These are phyloP conservation scores for Anguilla pacifica DNA, from an alignment of 2,797 vertebrate genomes.

Conservation along the genomic window DNA sequence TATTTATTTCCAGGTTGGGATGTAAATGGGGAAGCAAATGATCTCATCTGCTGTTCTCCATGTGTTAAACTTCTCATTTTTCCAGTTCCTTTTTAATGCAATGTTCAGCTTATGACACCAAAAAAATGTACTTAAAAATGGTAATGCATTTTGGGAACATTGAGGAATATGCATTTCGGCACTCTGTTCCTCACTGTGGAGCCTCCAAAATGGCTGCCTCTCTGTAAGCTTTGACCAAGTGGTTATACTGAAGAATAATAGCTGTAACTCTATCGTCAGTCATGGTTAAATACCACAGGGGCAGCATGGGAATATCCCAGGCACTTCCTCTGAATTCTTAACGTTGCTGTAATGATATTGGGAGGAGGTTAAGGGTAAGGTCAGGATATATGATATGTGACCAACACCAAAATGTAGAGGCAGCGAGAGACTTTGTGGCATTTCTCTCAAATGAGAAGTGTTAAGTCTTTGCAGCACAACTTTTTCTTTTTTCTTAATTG, in stretches of 20 bases:
- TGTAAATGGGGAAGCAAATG: constrained; percentile 44
- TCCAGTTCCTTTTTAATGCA: constrained; percentile 17
- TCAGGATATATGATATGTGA: constrained; percentile 13
- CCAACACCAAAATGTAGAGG: constrained; percentile 1
- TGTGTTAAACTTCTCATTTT: constrained; percentile 23
- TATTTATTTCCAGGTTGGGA: constrained; percentile 88
- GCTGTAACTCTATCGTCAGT: constrained; percentile 32
- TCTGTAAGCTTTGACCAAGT: constrained; percentile 9
- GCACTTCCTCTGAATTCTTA: constrained; percentile 20
- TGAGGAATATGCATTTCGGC: background rate
- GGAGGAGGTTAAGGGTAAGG: constrained; percentile 13
- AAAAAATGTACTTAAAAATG: background rate
- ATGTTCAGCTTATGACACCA: constrained; percentile 27
- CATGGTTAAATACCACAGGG: background rate
- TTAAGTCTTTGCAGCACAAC: background rate
- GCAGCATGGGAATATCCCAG: constrained; percentile 17
- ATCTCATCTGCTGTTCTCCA: constrained; percentile 16
- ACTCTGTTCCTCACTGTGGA: background rate
- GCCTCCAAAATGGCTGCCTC: background rate
- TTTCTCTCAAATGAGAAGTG: constrained; percentile 7
- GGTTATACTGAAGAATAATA: constrained; percentile 15
- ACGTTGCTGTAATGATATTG: constrained; percentile 16
- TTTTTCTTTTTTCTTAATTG: background rate
- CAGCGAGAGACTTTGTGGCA: constrained; percentile 4
- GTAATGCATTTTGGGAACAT: background rate